Percentiles rank a stretch among this genome's conserved stretches.
These are phyloP conservation scores for Eudyptes chrysolophus DNA, from an alignment of 2,113 vertebrate species.

Conservation along the genomic window DNA sequence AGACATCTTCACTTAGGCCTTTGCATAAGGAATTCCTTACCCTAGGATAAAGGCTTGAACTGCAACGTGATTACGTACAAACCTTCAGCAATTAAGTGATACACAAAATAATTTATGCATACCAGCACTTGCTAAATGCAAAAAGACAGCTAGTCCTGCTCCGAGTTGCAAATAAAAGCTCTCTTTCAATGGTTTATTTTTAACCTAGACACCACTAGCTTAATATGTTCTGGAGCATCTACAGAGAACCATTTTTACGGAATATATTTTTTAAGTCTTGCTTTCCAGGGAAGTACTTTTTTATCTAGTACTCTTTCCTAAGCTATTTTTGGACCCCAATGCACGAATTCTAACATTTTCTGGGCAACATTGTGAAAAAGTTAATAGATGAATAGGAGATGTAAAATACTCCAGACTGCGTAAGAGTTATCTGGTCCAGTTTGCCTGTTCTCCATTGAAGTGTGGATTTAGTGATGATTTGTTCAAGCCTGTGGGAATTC, in stretches of 20 bases:
- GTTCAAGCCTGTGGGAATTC: background rate
- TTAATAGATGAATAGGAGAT: constrained; percentile 20
- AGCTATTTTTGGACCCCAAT: background rate
- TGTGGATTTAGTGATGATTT: constrained; percentile 4
- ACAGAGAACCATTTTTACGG: background rate
- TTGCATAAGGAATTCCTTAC: background rate
- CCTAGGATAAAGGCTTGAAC: background rate
- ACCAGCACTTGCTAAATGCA: background rate
- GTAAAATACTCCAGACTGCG: background rate
- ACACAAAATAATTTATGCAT: background rate
- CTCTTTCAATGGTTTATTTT: background rate
- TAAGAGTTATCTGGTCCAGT: background rate
- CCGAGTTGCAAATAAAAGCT: background rate
- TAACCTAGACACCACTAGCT: background rate
- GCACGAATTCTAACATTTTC: constrained; percentile 18
- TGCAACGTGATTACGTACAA: background rate
- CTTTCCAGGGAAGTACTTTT: constrained; percentile 21
- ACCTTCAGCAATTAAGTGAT: background rate
- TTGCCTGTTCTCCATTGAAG: constrained; percentile 2
- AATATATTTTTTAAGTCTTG: background rate
- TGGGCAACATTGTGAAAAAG: background rate
- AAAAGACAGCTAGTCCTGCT: background rate
- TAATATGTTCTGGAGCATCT: background rate
- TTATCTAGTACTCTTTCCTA: background rate
- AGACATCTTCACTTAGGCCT: background rate